These are phyloP conservation scores for Enteromius treurensis DNA, from an alignment of 2,797 vertebrate species.

Conservation along the genomic window DNA sequence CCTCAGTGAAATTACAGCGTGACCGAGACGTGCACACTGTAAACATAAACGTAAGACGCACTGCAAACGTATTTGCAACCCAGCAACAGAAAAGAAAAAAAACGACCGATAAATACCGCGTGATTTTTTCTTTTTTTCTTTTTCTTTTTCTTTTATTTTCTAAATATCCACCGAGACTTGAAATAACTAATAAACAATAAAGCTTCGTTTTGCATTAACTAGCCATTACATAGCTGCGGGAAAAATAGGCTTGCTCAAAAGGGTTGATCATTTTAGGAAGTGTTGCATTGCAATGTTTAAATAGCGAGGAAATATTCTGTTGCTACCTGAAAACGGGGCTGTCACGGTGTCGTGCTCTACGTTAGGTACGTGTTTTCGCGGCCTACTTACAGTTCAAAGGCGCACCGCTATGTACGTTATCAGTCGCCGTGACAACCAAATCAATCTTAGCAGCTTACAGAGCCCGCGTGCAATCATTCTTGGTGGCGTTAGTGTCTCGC, in stretches of 20 bases:
- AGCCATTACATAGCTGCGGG: not conserved
- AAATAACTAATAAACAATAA: not conserved
- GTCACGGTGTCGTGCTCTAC: not conserved
- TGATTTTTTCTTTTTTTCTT: too few species aligned
- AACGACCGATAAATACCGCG: not conserved
- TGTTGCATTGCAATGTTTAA: not conserved
- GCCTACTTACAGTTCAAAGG: constrained; percentile 64
- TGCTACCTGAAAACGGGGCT: constrained; percentile 1
- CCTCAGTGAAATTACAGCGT: constrained; percentile 35
- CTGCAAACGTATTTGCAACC: not conserved
- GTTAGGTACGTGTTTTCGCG: constrained; percentile 40
- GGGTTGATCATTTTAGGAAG: not conserved
- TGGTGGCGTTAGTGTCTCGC: constrained; percentile 35
- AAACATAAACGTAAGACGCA: constrained; percentile 40
- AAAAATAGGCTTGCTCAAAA: not conserved
- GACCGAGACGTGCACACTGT: constrained; percentile 30
- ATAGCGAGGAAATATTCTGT: not conserved
- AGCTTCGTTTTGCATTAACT: not conserved
- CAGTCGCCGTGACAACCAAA: constrained; percentile 78
- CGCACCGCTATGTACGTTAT: constrained; percentile 63
- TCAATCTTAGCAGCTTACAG: constrained; percentile 58
- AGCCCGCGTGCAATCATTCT: constrained; percentile 46
- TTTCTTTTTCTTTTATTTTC: not conserved
- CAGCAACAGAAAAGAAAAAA: not conserved
- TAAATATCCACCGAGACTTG: not conserved